Conservation (phyloP, 2,888 invertebrate species). For the Falcaria lacertinaria region DNA sequence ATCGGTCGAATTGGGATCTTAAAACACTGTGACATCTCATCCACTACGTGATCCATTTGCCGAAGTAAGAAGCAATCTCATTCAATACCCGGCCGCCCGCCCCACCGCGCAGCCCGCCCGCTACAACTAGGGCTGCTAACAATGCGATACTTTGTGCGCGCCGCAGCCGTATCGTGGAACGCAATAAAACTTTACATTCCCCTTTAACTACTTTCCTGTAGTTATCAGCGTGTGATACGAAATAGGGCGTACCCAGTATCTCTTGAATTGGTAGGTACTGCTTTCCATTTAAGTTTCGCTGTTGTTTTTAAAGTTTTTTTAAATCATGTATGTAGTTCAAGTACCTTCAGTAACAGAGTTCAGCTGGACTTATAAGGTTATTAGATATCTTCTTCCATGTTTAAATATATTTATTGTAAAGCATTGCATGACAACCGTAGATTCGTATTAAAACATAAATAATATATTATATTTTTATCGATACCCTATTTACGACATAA, state of each 20-base stretch:
- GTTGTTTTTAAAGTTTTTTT: background rate
- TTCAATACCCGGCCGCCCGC: slow-evolving; percentile 71
- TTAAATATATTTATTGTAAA: too few relatives aligned
- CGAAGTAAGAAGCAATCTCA: slow-evolving; percentile 81
- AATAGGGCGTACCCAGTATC: slow-evolving; percentile 22
- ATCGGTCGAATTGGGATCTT: slow-evolving; percentile 76
- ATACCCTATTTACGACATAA: too few relatives aligned
- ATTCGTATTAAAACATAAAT: too few relatives aligned
- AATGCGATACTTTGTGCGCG: slow-evolving; percentile 67
- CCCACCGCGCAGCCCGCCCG: slow-evolving; percentile 28
- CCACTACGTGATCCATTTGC: slow-evolving; percentile 81
- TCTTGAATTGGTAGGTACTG: slow-evolving; percentile 7
- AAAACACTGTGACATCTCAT: slow-evolving; percentile 81
- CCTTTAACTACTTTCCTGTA: slow-evolving; percentile 71
- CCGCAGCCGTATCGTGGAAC: slow-evolving; percentile 63
- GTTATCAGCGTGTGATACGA: slow-evolving; percentile 63
- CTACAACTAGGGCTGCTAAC: slow-evolving; percentile 60
- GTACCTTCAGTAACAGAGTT: background rate
- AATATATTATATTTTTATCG: too few relatives aligned
- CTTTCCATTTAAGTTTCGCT: slow-evolving; percentile 27
- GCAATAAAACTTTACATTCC: slow-evolving; percentile 75
- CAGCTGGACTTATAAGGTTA: background rate
- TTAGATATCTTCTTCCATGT: too few relatives aligned
- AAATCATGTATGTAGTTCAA: too few relatives aligned
- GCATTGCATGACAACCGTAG: too few relatives aligned